These are phyloP conservation scores for Polypedilum vanderplanki DNA, from an alignment of 1,140 invertebrate genomes.

Conservation along the genomic window DNA sequence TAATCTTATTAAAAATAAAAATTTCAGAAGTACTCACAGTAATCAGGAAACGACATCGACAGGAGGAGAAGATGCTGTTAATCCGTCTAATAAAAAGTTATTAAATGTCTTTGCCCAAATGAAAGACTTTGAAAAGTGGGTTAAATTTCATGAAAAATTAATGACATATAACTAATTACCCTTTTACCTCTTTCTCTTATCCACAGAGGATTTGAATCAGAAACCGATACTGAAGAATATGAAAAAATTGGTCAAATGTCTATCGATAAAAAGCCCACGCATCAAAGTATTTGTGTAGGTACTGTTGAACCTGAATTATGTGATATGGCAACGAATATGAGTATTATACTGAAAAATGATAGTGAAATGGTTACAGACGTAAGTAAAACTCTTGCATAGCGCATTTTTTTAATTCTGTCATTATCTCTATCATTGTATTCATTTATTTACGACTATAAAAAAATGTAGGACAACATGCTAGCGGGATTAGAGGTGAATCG, in stretches of 20 bases:
- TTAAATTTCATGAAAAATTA: neutral
- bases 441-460: constrained; percentile 35
- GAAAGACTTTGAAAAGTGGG: constrained; percentile 4
- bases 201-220: constrained; percentile 64
- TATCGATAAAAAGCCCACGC: constrained; percentile 44
- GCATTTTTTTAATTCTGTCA: too few relatives aligned
- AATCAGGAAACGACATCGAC: constrained; percentile 4
- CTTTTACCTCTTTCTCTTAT: constrained; percentile 33
- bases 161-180: neutral
- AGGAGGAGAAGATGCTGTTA: neutral
- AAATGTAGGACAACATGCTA: constrained; percentile 50
- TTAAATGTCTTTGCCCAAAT: constrained; percentile 23
- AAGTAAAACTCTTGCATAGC: neutral
- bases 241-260: constrained; percentile 64
- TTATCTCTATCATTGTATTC: constrained; percentile 19
- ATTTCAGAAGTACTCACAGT: constrained; percentile 5
- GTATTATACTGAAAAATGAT: neutral
- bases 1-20: neutral
- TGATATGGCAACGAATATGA: constrained; percentile 18
- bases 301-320: neutral
- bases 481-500: constrained; percentile 50
- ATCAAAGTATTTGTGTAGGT: constrained; percentile 7
- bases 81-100: constrained; percentile 15
- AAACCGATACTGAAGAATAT: constrained; percentile 76
- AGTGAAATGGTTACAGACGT: constrained; percentile 15